Base-by-base conservation (phyloP, 2,113 vertebrate genomes). In the Ictalurus furcatus region DNA sequence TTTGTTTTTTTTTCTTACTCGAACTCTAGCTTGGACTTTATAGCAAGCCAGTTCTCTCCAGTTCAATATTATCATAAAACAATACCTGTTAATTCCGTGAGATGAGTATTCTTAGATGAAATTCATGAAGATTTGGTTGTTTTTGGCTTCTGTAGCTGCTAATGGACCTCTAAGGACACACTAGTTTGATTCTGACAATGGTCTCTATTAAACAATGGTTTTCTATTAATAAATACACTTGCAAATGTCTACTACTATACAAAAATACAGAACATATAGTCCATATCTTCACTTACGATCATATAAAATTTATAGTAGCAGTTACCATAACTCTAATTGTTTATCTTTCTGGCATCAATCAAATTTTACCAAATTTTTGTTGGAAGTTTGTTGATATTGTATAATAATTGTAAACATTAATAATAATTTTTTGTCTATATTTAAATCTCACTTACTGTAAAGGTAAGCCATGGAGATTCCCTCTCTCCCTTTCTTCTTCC, bases 111-210 rank as follows among this genome's bases (percentile, higher is more conserved):
- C 7, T 58, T 58, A 21, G 52, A 0, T 34, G 4, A 84, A 44
- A 84, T 13, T 94, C 92, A 93, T 93, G 91, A 92, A 92, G 93
- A 94, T 89, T 74, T 74, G 71, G 37, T 19, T 74, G 34, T 48
- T 87, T 44, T 37, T 30, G 37, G 69, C 19, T 76, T 65, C 2
- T 79, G 28, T 76, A 87, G 28, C n/a, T 54, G 11, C 2, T 44
- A 58, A 73, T 37, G 30, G 34, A 58, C 11, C 5, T 56, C 3
- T 40, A 78, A n/a, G 11, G 25, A 13, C 71, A 78, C 30, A 48
- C 76, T 56, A 67, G 48, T 82, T 87, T 30, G 23, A 23, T 87
- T 69, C 30, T 25, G 48, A 67, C 13, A 17, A 16, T 25, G 17
- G 17, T 23, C 3, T 80, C 28, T 59, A 14, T 40, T 6, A 37